Base-by-base conservation (phyloP, 2,113 vertebrate genomes). In the Mystacornis crossleyi region DNA sequence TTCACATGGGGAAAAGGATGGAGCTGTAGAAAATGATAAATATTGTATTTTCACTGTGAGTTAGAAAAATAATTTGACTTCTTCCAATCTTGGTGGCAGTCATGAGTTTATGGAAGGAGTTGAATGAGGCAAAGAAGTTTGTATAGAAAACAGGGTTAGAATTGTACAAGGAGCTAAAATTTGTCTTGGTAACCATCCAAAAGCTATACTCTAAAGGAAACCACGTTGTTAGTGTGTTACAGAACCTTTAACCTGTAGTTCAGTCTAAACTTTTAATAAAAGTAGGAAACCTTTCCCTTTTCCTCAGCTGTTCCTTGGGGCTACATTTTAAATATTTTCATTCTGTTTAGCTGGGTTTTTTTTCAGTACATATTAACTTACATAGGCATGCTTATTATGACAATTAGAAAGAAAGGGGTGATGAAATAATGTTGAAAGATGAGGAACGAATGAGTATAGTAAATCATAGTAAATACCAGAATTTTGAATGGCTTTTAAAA, bases 131-230 rank as follows among this genome's bases (percentile, higher is more conserved):
- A 82, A 96, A 96, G 62, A 72, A 75, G 73, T 93, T 97, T 90
- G 81, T 69, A 70, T n/a, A 85, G 78, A 81, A 93, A 88, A 88
- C 90, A 95, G 54, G 34, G 74, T 96, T 94, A 73, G 81, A 93
- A 88, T 86, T 93, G 90, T 90, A 94, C 85, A 91, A 95, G 96
- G 78, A 96, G 92, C 80, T 94, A 93, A 93, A 93, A 93, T 97
- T 97, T 97, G 34, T 96, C 88, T 97, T 96, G 95, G 93, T 94
- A 81, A 60, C 62, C 28, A 70, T 97, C 95, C 95, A 97, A 96
- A 92, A 96, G 12, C 95, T 94, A 96, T 95, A 93, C 75, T 43
- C 85, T 94, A 77, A 90, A 87, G 92, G 93, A 95, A 96, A 88
- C 81, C 2, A 3, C 7, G 43, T 93, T 97, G 84, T 96, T 93